Evolutionary conservation across 2,797 vertebrate species (phyloP).

Genomic region (Dipus sagitta): DNA sequence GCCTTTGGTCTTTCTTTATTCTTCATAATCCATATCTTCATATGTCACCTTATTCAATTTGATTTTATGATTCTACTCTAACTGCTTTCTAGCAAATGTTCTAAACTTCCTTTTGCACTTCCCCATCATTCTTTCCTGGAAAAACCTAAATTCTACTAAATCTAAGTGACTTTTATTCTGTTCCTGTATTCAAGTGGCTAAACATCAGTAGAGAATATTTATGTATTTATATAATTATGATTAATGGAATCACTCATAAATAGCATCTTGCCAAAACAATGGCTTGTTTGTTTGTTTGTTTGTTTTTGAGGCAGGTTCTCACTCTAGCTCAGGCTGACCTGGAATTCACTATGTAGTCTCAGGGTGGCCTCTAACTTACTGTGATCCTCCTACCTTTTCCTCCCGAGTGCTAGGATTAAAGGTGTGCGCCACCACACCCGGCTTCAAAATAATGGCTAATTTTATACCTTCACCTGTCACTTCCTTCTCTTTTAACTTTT

Average conservation of each 20-base stretch:
- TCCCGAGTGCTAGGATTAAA: too few species aligned
- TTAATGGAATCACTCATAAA: neutral
- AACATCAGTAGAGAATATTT: neutral
- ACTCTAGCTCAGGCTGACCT: too few species aligned
- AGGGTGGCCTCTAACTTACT: too few species aligned
- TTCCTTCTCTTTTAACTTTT: slow-evolving; percentile 6
- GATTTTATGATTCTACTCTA: neutral
- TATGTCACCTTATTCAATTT: neutral
- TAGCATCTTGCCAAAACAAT: neutral
- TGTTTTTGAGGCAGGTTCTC: too few species aligned
- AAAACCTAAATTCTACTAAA: neutral
- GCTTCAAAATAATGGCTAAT: neutral
- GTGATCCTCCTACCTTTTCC: too few species aligned
- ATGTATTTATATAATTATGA: neutral
- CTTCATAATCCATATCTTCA: neutral
- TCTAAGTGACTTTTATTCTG: neutral
- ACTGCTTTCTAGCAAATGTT: neutral
- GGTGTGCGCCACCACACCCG: too few species aligned
- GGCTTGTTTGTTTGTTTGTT: neutral
- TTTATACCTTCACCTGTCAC: neutral
- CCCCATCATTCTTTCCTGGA: neutral
- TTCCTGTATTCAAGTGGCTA: neutral
- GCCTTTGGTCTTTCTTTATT: neutral
- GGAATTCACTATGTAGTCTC: too few species aligned
- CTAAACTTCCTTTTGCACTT: slow-evolving; percentile 23